Percentiles rank a stretch among this genome's conserved stretches.
Conservation (phyloP, 2,113 vertebrate species). For the Rhinolophus ferrumequinum region DNA sequence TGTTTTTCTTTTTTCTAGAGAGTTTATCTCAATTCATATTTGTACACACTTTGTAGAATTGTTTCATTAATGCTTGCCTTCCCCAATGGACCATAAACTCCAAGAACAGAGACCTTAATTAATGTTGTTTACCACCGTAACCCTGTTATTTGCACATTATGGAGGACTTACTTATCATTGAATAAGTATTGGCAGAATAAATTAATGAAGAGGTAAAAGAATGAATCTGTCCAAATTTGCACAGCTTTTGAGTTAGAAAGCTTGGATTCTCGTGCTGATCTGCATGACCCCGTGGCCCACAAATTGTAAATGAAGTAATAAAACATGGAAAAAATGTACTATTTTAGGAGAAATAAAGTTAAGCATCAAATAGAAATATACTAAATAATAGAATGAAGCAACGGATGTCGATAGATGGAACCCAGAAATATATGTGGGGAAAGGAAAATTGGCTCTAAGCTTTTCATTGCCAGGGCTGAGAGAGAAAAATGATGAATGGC, state of each 20-base stretch:
- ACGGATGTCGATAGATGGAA: neutral
- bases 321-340: neutral
- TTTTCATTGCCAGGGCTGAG: neutral
- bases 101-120: neutral
- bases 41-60: neutral
- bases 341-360: neutral
- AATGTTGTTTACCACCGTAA: neutral
- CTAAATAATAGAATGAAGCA: neutral
- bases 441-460: neutral
- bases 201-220: neutral
- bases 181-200: neutral
- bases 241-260: constrained; percentile 1
- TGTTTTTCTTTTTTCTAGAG: neutral
- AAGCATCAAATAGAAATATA: neutral
- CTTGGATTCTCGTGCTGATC: neutral
- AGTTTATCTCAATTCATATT: neutral
- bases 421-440: neutral
- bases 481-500: constrained; percentile 4
- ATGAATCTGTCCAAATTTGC: neutral
- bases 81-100: neutral
- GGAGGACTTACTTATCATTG: neutral
- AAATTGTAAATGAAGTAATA: neutral
- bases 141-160: neutral
- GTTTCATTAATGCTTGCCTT: neutral
- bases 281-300: neutral